Evolutionary conservation across 2,797 vertebrate genomes (phyloP).

Genomic region (Moxostoma hubbsi): DNA sequence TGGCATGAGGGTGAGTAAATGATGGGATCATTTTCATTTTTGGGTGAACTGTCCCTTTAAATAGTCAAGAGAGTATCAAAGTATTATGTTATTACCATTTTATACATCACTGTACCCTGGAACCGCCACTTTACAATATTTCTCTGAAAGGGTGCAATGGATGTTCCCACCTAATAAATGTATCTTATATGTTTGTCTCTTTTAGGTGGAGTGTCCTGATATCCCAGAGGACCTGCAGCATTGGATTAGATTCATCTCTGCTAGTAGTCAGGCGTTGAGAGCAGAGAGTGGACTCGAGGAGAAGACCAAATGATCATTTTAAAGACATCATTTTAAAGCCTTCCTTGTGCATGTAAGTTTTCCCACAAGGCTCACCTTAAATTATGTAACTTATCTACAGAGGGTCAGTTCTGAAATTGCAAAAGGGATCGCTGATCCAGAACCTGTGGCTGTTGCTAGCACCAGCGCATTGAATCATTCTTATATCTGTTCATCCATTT

Average conservation of each 20-base stretch:
- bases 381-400: background rate
- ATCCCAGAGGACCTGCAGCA: conserved; percentile 84
- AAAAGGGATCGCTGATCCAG: conserved; percentile 23
- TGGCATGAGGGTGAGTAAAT: too few relatives aligned
- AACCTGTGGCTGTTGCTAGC: background rate
- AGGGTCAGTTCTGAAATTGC: conserved; percentile 6
- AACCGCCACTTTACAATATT: too few relatives aligned
- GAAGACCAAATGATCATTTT: conserved; percentile 74
- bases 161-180: background rate
- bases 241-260: conserved; percentile 86
- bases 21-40: too few relatives aligned
- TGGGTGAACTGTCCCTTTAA: too few relatives aligned
- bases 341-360: conserved; percentile 42
- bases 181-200: conserved; percentile 3
- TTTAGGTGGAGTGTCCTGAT: conserved; percentile 84
- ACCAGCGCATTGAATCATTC: background rate
- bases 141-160: background rate
- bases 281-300: conserved; percentile 80
- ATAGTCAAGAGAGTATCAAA: too few relatives aligned
- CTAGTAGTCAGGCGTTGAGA: conserved; percentile 86
- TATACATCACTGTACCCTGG: too few relatives aligned
- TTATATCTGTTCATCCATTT: conserved; percentile 1
- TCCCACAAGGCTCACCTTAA: conserved; percentile 1
- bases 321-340: conserved; percentile 21
- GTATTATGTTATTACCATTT: too few relatives aligned